Conservation (phyloP, 2,888 invertebrate genomes). For the Lasius platythorax region DNA sequence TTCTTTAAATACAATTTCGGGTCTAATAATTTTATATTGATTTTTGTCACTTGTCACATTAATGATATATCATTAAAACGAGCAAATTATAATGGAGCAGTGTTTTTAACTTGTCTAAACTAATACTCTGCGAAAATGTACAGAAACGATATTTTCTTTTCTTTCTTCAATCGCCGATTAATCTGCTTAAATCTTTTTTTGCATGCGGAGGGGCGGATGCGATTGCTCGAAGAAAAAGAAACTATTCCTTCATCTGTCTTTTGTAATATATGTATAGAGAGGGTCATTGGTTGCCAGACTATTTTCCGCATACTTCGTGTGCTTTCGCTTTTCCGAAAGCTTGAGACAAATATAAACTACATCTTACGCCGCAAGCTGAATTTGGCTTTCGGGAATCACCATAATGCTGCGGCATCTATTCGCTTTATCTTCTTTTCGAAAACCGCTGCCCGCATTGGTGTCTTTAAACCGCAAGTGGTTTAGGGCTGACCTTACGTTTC, state of each 20-base stretch:
- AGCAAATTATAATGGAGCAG: background rate
- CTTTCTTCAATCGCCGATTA: background rate
- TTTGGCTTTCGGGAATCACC: conserved; percentile 38
- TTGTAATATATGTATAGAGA: background rate
- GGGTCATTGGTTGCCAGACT: background rate
- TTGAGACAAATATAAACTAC: conserved; percentile 29
- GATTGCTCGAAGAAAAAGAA: background rate
- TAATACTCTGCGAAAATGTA: background rate
- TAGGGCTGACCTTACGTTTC: conserved; percentile 66
- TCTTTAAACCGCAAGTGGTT: conserved; percentile 64
- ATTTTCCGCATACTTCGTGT: background rate
- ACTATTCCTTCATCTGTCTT: background rate
- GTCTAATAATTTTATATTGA: background rate
- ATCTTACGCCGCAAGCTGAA: conserved; percentile 22
- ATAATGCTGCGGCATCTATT: conserved; percentile 47
- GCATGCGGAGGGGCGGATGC: background rate
- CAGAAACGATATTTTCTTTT: background rate
- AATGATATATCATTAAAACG: background rate
- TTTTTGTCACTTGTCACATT: background rate
- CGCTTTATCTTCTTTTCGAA: conserved; percentile 46
- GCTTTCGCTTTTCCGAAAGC: conserved; percentile 14
- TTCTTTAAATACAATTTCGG: background rate
- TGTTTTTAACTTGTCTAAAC: background rate
- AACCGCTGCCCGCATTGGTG: conserved; percentile 56
- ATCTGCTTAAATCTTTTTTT: background rate